A percentile compares a stretch with the other conserved stretches of the same genome.
Evolutionary conservation across 2,888 invertebrate species (phyloP).

Genomic region (Lepidocyrtoides sp.): DNA sequence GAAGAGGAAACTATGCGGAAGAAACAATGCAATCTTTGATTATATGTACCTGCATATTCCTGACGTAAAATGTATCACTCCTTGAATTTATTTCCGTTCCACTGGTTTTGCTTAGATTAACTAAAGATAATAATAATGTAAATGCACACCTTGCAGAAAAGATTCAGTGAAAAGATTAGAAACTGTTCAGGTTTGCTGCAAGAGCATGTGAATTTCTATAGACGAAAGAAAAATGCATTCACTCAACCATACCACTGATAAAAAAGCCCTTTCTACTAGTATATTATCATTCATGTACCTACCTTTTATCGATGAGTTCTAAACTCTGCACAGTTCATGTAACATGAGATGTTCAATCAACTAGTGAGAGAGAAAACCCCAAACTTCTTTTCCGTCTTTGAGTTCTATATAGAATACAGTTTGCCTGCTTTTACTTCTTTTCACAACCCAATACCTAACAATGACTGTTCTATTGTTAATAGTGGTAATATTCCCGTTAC

Average conservation of each 20-base stretch:
- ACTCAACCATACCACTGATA: constrained; percentile 3
- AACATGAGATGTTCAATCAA: constrained; percentile 49
- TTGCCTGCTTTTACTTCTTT: too few species aligned
- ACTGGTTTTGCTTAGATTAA: background rate
- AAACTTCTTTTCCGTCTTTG: background rate
- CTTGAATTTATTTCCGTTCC: background rate
- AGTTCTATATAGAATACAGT: too few species aligned
- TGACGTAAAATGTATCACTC: background rate
- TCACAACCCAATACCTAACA: too few species aligned
- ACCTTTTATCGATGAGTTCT: background rate
- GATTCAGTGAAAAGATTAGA: too few species aligned
- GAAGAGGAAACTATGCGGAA: background rate
- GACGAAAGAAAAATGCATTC: background rate
- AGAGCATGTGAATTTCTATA: constrained; percentile 14
- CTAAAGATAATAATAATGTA: background rate
- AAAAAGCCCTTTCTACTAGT: too few species aligned
- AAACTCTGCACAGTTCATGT: background rate
- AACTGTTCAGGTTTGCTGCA: background rate
- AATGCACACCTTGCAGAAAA: background rate
- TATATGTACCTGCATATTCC: background rate
- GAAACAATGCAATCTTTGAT: background rate
- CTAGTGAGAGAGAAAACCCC: constrained; percentile 38
- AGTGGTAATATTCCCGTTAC: background rate
- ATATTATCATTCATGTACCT: constrained; percentile 5
- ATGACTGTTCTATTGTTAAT: background rate